These are phyloP conservation scores for Choloepus hoffmanni DNA, from an alignment of 2,113 vertebrate species.

Conservation along the genomic window DNA sequence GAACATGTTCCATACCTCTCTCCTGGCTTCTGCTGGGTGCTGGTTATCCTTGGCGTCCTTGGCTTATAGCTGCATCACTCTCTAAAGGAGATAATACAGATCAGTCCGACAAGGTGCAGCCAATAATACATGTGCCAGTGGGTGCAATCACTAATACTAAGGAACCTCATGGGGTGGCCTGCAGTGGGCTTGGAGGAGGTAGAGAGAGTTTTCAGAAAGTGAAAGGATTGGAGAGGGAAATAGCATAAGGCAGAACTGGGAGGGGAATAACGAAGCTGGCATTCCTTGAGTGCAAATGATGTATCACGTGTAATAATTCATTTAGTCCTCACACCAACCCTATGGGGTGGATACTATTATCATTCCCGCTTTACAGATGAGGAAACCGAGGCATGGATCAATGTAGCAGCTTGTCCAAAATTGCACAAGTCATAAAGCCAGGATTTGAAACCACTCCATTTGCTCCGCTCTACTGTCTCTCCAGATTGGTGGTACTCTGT, in stretches of 20 bases:
- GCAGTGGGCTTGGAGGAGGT: neutral
- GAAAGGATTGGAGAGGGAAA: neutral
- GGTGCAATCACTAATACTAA: neutral
- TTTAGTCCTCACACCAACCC: neutral
- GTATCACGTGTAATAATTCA: neutral
- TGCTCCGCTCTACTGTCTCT: neutral
- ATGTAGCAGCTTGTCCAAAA: neutral
- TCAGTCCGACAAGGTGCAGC: accelerated
- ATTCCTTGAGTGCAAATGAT: neutral
- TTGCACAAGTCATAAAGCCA: neutral
- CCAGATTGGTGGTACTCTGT: neutral
- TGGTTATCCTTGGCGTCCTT: too few relatives aligned
- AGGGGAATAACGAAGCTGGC: neutral
- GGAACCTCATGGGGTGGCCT: neutral
- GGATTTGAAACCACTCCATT: neutral
- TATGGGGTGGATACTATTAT: neutral
- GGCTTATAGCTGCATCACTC: too few relatives aligned
- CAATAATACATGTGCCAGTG: neutral
- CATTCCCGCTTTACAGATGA: neutral
- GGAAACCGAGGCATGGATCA: neutral
- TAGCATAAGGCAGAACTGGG: neutral
- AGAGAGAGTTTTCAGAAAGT: neutral
- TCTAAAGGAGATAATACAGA: neutral
- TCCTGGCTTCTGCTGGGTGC: too few relatives aligned
- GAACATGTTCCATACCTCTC: too few relatives aligned